Percentiles rank a stretch among this genome's conserved stretches.
Conservation (phyloP, 1,140 invertebrate species). For the Geopemphigus sp. region DNA sequence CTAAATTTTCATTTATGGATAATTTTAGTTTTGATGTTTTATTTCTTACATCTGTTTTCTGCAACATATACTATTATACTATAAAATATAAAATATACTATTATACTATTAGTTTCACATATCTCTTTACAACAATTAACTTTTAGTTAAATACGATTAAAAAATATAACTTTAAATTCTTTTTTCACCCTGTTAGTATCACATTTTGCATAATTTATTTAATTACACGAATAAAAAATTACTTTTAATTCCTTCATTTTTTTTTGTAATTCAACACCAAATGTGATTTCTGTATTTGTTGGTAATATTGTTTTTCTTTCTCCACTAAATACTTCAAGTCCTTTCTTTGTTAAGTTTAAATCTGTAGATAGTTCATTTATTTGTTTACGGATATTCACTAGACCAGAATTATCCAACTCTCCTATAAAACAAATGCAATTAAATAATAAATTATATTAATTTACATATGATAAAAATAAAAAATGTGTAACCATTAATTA, state of each 20-base stretch:
- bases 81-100: too few relatives aligned
- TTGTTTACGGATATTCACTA: slow-evolving; percentile 29
- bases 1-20: slow-evolving; percentile 25
- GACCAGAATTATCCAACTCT: slow-evolving; percentile 32
- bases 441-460: background rate
- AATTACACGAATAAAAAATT: background rate
- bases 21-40: slow-evolving; percentile 7
- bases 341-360: slow-evolving; percentile 33
- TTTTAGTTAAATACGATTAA: too few relatives aligned
- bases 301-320: slow-evolving; percentile 8
- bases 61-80: background rate
- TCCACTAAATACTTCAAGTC: slow-evolving; percentile 44
- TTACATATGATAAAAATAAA: background rate
- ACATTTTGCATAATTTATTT: too few relatives aligned
- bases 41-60: background rate
- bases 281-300: slow-evolving; percentile 19
- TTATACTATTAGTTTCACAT: too few relatives aligned
- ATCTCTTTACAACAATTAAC: too few relatives aligned
- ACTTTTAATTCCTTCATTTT: slow-evolving; percentile 35
- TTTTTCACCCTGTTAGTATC: too few relatives aligned
- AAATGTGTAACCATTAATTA: background rate
- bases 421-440: slow-evolving; percentile 2
- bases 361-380: slow-evolving; percentile 36
- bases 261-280: slow-evolving; percentile 10
- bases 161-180: too few relatives aligned